A percentile compares a stretch with the other conserved stretches of the same genome.
phyloP scores from a whole-genome alignment of 2,113 vertebrate species.

The Tretioscincus oriximinensis region DNA sequence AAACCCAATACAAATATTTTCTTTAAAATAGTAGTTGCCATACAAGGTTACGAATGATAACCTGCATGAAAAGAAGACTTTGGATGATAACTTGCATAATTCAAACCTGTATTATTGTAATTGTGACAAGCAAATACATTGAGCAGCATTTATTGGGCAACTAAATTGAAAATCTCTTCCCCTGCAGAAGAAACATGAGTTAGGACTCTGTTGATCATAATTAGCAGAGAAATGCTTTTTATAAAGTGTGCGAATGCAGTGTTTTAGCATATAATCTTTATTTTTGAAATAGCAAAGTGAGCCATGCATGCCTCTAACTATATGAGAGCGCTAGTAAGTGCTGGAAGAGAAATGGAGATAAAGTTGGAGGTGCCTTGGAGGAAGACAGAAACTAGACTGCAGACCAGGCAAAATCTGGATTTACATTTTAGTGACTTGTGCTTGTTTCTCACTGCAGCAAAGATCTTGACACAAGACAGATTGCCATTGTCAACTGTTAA shows the following conservation, averaged over 20 bases:
- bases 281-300: not conserved
- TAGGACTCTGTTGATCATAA: not conserved
- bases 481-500: not conserved
- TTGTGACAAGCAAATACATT: not conserved
- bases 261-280: not conserved
- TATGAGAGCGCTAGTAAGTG: not conserved
- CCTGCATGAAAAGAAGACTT: not conserved
- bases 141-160: not conserved
- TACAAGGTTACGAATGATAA: not conserved
- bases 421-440: conserved; percentile 15
- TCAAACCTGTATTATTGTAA: not conserved
- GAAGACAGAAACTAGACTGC: conserved; percentile 25
- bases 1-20: not conserved
- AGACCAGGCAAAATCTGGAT: conserved; percentile 21
- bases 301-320: not conserved
- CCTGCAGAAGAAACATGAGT: not conserved
- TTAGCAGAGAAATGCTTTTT: not conserved
- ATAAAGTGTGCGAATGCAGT: not conserved
- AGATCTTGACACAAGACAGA: conserved; percentile 7
- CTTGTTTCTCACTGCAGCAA: not conserved
- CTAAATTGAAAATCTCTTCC: not conserved
- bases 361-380: not conserved
- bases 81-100: not conserved
- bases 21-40: not conserved
- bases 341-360: too few species aligned